Conservation (phyloP, 2,888 invertebrate species). For the Apodemia zela region DNA sequence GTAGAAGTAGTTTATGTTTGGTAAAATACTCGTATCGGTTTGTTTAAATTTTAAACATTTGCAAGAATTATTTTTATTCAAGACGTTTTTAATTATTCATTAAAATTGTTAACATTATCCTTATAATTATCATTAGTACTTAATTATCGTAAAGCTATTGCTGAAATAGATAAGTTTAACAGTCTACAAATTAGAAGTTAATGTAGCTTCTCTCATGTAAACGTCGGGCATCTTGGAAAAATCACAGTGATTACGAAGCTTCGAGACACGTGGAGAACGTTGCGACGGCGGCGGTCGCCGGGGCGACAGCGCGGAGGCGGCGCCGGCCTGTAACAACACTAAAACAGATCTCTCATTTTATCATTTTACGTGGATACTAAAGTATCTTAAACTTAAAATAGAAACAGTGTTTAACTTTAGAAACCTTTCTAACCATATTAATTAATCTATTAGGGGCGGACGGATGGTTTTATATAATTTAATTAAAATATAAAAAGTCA, state of each 20-base stretch:
- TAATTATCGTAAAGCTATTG: too few species aligned
- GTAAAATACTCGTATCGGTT: too few species aligned
- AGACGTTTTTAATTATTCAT: too few species aligned
- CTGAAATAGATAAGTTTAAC: too few species aligned
- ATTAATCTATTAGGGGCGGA: neutral
- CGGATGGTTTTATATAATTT: neutral
- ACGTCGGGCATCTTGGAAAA: slow-evolving; percentile 27
- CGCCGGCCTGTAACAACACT: slow-evolving; percentile 38
- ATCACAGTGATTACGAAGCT: slow-evolving; percentile 30
- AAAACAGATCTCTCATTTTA: slow-evolving; percentile 33
- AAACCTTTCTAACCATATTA: neutral
- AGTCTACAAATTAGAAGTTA: neutral
- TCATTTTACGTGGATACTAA: slow-evolving; percentile 28
- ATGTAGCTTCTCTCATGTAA: neutral
- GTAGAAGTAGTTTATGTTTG: too few species aligned
- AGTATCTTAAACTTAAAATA: neutral
- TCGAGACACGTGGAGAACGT: slow-evolving; percentile 40
- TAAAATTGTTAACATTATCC: too few species aligned
- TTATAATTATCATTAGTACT: too few species aligned
- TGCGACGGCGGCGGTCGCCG: slow-evolving; percentile 58
- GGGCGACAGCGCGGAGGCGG: slow-evolving; percentile 56
- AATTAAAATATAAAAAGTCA: neutral
- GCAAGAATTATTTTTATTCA: too few species aligned
- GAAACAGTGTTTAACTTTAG: neutral
- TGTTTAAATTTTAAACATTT: too few species aligned